A percentile compares a stretch with the other conserved stretches of the same genome.
phyloP scores from a whole-genome alignment of 2,888 invertebrate species.

The Plagiodera versicolora region DNA sequence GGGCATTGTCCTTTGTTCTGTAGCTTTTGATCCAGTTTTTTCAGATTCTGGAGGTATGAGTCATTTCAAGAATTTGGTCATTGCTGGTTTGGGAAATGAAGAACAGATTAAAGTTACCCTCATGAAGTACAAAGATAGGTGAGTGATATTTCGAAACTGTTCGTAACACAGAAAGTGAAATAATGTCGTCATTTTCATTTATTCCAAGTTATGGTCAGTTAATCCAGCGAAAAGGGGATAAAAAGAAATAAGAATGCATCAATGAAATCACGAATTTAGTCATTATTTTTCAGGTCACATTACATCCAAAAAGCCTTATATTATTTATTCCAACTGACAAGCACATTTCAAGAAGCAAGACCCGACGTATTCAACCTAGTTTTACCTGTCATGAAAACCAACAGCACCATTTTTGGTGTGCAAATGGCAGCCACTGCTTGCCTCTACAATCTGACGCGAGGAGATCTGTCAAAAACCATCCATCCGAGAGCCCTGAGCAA shows the following conservation, averaged over 20 bases:
- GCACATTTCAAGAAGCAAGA: slow-evolving; percentile 57
- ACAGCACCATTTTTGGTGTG: slow-evolving; percentile 62
- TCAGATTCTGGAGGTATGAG: slow-evolving; percentile 36
- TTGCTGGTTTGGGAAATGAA: slow-evolving; percentile 48
- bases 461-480: slow-evolving; percentile 64
- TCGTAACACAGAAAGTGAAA: no score
- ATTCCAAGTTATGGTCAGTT: no score
- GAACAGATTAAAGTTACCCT: slow-evolving; percentile 57
- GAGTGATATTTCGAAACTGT: slow-evolving; percentile 7
- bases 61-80: slow-evolving; percentile 38
- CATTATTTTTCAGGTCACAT: slow-evolving; percentile 56
- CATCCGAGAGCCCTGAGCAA: slow-evolving; percentile 65
- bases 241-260: no score
- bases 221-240: no score
- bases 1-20: slow-evolving; percentile 48
- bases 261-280: no score
- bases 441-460: slow-evolving; percentile 71
- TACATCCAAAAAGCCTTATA: slow-evolving; percentile 71
- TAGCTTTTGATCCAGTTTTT: slow-evolving; percentile 45
- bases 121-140: slow-evolving; percentile 57
- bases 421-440: slow-evolving; percentile 78
- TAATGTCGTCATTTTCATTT: no score
- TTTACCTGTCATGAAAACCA: slow-evolving; percentile 54
- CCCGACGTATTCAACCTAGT: slow-evolving; percentile 66
- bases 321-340: slow-evolving; percentile 61